phyloP scores from a whole-genome alignment of 30 jellyfish, hydroid and myxozoan genomes.

The Nemopilema nomurai region DNA sequence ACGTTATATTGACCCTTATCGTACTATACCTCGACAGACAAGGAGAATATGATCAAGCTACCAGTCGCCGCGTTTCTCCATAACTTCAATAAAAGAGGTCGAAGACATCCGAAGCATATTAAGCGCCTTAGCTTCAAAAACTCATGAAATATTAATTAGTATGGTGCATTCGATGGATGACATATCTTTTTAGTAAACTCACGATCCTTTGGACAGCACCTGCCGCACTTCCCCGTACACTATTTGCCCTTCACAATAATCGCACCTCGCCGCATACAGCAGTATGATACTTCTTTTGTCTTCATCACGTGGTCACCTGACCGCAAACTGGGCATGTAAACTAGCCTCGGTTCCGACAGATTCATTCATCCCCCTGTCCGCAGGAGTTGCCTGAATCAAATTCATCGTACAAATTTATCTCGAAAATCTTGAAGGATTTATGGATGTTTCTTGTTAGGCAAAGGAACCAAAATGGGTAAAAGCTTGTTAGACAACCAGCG shows the following conservation, averaged over 20 bases:
- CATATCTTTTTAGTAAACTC: slow-evolving; percentile 23
- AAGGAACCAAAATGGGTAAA: too few relatives aligned
- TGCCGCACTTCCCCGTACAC: slow-evolving; percentile 8
- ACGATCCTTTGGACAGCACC: slow-evolving; percentile 54
- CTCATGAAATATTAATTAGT: slow-evolving; percentile 49
- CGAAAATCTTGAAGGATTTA: too few relatives aligned
- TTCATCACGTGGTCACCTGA: slow-evolving; percentile 11
- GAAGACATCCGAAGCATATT: slow-evolving; percentile 4
- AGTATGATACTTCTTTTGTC: slow-evolving; percentile 1
- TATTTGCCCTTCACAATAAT: slow-evolving; percentile 8
- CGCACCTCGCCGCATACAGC: not conserved
- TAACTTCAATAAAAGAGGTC: slow-evolving; percentile 24
- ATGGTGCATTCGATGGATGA: slow-evolving; percentile 6
- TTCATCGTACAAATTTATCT: too few relatives aligned
- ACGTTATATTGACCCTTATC: not conserved
- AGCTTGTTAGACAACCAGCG: too few relatives aligned
- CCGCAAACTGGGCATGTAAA: not conserved
- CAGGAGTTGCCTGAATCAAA: not conserved
- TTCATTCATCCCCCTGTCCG: not conserved
- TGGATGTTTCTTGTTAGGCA: too few relatives aligned
- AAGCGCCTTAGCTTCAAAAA: slow-evolving; percentile 32
- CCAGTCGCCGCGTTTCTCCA: slow-evolving; percentile 9
- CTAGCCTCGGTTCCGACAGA: not conserved
- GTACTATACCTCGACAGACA: not conserved
- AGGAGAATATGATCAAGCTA: slow-evolving; percentile 1